A percentile compares a stretch with the other conserved stretches of the same genome.
These are phyloP conservation scores for Cephalopterus ornatus DNA, from an alignment of 2,113 vertebrate species.

Conservation along the genomic window DNA sequence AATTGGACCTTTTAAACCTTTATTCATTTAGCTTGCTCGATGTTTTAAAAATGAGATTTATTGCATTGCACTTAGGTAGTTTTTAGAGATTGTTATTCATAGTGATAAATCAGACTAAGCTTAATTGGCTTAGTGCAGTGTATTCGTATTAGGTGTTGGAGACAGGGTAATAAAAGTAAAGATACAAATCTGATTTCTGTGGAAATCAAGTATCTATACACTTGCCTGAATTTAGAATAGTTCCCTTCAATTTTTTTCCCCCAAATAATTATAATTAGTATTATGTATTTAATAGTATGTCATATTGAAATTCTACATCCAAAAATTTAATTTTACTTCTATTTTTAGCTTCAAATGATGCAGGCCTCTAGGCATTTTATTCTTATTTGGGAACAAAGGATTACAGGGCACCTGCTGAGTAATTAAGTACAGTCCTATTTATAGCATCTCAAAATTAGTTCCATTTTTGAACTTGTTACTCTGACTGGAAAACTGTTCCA, in stretches of 20 bases:
- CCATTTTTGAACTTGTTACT: not conserved
- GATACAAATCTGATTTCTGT: not conserved
- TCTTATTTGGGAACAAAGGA: not conserved
- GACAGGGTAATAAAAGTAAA: not conserved
- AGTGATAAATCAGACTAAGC: not conserved
- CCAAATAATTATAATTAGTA: not conserved
- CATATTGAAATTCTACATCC: not conserved
- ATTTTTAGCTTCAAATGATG: not conserved
- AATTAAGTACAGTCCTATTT: not conserved
- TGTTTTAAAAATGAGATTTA: not conserved
- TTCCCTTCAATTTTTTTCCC: not conserved
- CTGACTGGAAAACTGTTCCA: not conserved
- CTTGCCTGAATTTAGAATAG: not conserved
- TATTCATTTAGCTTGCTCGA: not conserved
- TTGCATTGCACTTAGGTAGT: not conserved
- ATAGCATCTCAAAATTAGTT: not conserved
- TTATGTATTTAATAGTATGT: not conserved
- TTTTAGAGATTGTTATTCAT: not conserved
- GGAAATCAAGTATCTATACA: not conserved
- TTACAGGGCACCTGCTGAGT: not conserved
- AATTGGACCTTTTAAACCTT: not conserved
- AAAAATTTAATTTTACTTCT: not conserved
- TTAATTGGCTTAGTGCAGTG: not conserved
- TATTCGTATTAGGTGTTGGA: not conserved
- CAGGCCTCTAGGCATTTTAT: not conserved